A percentile compares a stretch with the other conserved stretches of the same genome.
Conservation (phyloP, 2,888 invertebrate species). For the Amaurobius ferox region DNA sequence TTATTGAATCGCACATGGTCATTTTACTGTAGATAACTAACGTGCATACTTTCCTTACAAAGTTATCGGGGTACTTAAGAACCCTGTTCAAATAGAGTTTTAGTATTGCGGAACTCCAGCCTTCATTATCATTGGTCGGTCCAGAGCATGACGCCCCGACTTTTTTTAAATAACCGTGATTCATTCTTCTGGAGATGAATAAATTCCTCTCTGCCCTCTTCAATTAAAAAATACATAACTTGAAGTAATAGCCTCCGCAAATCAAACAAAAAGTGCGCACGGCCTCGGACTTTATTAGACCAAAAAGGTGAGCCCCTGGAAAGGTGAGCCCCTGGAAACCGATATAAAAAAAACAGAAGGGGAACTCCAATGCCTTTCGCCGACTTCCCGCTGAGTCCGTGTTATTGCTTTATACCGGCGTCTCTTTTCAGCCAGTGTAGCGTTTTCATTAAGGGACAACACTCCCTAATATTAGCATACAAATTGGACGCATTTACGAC, state of each 20-base stretch:
- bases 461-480: slow-evolving; percentile 66
- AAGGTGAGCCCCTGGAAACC: neutral
- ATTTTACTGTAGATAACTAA: too few species aligned
- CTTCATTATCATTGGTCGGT: too few species aligned
- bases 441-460: slow-evolving; percentile 62
- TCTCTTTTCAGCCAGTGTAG: neutral
- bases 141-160: too few species aligned
- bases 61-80: too few species aligned
- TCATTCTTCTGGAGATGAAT: neutral
- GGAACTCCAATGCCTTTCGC: neutral
- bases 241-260: neutral
- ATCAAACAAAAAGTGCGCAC: neutral
- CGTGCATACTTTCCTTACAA: too few species aligned
- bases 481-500: slow-evolving; percentile 63
- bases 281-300: slow-evolving; percentile 32
- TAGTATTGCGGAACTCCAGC: too few species aligned
- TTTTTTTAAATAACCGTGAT: neutral
- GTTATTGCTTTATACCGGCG: slow-evolving; percentile 26
- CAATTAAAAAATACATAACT: slow-evolving; percentile 9
- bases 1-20: too few species aligned
- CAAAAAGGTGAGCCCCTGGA: slow-evolving; percentile 26
- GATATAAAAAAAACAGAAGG: slow-evolving; percentile 23
- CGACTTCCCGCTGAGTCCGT: slow-evolving; percentile 34
- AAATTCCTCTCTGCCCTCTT: slow-evolving; percentile 12
- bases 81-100: too few species aligned